Evolutionary conservation across 2,888 invertebrate species (phyloP), one percentile per base, ranked within the genome.

Genomic region (Ormia ochracea): DNA sequence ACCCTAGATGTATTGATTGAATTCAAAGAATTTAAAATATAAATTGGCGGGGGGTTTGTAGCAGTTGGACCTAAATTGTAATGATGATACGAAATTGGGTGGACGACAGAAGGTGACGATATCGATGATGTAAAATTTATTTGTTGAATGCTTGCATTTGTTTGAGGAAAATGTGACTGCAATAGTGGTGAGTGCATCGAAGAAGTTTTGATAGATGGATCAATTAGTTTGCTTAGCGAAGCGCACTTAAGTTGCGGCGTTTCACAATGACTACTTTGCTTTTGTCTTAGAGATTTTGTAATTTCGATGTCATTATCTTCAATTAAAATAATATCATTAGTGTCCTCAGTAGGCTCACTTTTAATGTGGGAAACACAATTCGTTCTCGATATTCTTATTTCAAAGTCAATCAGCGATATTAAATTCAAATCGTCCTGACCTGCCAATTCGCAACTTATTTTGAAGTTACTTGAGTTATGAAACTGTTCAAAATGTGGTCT

Each of bases 291-390:
- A 21, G 81, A 76, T 33, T 74, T 63, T 45, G 56, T 56, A 33
- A 81, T 74, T 6, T 77, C 69, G 12, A 83, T 6, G 68, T 83
- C 83, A 41, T 83, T 76, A 9, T 82, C 83, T 66, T 82, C 82
- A 4, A 83, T 14, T 7, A 82, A 38, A 61, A 79, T 58, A 4
- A 83, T 66, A 61, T 63, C 79, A 54, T 9, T 45, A 48, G 26
- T 21, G 1, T 3, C 26, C 4, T 74, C 77, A 10, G 61, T 14
- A 2, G 58, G 70, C 63, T 82, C 73, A 6, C 70, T 48, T 33
- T 80, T 80, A 23, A 82, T 48, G 36, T 43, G 31, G 6, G 26
- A n/a, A 10, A 23, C 9, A n/a, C 6, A 4, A 38, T n/a, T 10
- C 9, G 45, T 9, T 0, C 2, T 28, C 6, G n/a, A 10, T 9